Evolutionary conservation across 1,140 invertebrate species (phyloP).

Genomic region (Sogatella furcifera): DNA sequence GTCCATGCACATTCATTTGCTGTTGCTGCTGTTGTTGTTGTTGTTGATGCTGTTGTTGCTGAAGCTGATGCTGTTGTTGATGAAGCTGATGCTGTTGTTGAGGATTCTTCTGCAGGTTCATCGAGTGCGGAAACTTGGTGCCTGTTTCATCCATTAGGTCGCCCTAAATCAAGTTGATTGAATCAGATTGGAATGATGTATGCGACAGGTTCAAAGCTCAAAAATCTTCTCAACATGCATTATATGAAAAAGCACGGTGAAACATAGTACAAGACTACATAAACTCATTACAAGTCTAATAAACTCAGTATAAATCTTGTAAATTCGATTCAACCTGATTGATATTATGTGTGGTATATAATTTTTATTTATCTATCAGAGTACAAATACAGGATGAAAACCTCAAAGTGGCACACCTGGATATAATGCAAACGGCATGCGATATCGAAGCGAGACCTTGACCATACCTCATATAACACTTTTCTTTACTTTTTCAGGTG

Average conservation of each 20-base stretch:
- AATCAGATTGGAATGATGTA: background rate
- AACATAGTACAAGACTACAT: background rate
- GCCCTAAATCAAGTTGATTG: slow-evolving; percentile 7
- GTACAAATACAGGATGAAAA: no score
- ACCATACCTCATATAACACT: no score
- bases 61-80: slow-evolving; percentile 12
- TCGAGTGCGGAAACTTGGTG: slow-evolving; percentile 3
- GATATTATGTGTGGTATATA: no score
- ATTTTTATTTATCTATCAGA: no score
- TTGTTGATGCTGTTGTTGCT: slow-evolving; percentile 14
- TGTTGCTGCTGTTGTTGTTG: slow-evolving; percentile 14
- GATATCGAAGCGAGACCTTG: no score
- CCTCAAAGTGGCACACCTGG: no score
- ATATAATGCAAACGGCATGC: no score
- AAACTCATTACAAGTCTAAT: background rate
- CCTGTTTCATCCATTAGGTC: slow-evolving; percentile 6
- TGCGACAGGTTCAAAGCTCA: no score
- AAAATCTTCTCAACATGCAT: no score
- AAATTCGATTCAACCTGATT: no score
- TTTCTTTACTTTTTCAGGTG: no score
- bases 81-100: slow-evolving; percentile 10
- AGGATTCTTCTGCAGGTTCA: slow-evolving; percentile 13
- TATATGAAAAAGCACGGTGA: background rate
- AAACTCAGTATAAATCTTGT: no score
- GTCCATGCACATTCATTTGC: slow-evolving; percentile 6